phyloP scores from a whole-genome alignment of 2,113 vertebrate species.

The Malurus alboscapulatus region DNA sequence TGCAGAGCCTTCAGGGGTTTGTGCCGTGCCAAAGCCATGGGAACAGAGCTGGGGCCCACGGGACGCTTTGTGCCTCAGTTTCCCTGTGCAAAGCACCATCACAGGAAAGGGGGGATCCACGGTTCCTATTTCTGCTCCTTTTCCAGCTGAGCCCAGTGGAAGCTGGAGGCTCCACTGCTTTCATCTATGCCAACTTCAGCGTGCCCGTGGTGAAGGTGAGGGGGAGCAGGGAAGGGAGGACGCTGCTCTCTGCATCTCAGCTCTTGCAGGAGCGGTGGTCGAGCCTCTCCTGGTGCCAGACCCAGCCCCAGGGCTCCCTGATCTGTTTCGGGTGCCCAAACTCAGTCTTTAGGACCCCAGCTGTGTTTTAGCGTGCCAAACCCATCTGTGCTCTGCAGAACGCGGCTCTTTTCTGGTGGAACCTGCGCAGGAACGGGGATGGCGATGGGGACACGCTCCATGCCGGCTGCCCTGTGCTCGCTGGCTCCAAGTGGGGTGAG shows the following conservation, averaged over 20 bases:
- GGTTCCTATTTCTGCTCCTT: neutral
- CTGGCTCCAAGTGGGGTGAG: constrained; percentile 95
- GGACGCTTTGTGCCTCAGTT: neutral
- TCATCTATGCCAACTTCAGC: constrained; percentile 90
- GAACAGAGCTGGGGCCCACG: accelerated
- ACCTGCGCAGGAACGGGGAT: constrained; percentile 85
- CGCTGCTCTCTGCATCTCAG: accelerated
- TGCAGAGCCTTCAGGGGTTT: neutral
- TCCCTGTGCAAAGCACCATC: neutral
- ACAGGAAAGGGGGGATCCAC: too few species aligned
- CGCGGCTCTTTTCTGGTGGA: constrained; percentile 96
- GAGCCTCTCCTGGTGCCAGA: neutral
- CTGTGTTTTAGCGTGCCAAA: constrained; percentile 74
- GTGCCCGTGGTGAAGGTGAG: constrained; percentile 89
- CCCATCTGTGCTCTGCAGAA: constrained; percentile 69
- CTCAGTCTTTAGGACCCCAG: accelerated
- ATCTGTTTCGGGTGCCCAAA: neutral
- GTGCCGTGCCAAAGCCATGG: accelerated
- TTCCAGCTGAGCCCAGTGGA: constrained; percentile 88
- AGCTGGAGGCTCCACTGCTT: constrained; percentile 89
- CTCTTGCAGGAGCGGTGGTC: too few species aligned
- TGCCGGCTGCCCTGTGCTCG: constrained; percentile 88
- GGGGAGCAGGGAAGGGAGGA: neutral
- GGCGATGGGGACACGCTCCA: constrained; percentile 87
- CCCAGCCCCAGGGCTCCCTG: accelerated